phyloP scores from a whole-genome alignment of 92 coral and sea anemone species.

The Metridium senile region DNA sequence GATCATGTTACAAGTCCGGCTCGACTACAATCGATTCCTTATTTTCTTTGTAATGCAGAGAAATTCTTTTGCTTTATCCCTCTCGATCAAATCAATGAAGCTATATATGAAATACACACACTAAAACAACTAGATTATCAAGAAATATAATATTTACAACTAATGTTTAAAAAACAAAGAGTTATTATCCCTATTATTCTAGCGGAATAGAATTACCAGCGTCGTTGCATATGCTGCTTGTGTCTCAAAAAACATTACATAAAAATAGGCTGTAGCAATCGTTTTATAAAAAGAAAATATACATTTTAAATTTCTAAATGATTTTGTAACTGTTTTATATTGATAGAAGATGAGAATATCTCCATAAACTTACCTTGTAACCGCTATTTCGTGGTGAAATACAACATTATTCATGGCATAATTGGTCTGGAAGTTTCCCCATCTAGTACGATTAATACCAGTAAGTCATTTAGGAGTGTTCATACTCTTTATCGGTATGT shows the following conservation, averaged over 20 bases:
- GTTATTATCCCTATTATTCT: too few species aligned
- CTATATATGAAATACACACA: not conserved
- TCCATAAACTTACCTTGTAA: not conserved
- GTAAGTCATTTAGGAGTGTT: not conserved
- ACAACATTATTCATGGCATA: not conserved
- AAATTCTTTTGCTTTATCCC: slow-evolving; percentile 22
- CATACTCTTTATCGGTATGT: not conserved
- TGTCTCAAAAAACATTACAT: too few species aligned
- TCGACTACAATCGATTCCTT: slow-evolving; percentile 58
- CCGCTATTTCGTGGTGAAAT: not conserved
- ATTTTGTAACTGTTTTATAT: too few species aligned
- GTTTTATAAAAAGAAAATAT: too few species aligned
- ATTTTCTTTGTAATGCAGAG: slow-evolving; percentile 30
- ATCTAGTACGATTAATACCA: not conserved
- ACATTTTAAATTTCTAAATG: too few species aligned
- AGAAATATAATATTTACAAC: not conserved
- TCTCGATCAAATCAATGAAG: slow-evolving; percentile 1
- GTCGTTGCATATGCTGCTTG: too few species aligned
- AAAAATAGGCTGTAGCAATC: too few species aligned
- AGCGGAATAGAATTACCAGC: too few species aligned
- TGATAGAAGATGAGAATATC: not conserved
- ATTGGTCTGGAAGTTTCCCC: not conserved
- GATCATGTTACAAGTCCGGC: slow-evolving; percentile 41
- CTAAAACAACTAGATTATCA: not conserved
- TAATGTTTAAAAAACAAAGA: too few species aligned